phyloP scores from a whole-genome alignment of 2,113 vertebrate genomes.

The Thamnaconus septentrionalis region DNA sequence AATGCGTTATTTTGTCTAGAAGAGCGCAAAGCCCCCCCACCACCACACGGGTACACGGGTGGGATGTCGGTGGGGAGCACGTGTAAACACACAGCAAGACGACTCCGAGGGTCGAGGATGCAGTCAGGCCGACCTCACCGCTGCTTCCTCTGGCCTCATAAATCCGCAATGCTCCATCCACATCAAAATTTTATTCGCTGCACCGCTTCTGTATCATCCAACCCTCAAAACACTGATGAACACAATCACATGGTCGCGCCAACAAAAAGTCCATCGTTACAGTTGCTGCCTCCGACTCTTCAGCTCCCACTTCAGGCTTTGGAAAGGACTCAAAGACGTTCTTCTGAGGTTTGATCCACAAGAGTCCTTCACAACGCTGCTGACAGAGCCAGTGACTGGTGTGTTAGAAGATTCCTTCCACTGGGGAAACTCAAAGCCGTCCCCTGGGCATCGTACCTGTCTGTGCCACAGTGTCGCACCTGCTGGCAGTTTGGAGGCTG shows the following conservation, averaged over 20 bases:
- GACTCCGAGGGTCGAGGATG: too few relatives aligned
- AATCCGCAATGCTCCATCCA: too few relatives aligned
- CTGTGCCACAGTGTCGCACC: conserved; percentile 12
- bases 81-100: background rate
- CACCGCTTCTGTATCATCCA: conserved; percentile 9
- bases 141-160: too few relatives aligned
- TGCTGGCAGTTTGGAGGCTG: background rate
- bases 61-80: background rate
- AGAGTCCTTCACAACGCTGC: conserved; percentile 37
- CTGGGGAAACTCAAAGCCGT: conserved; percentile 32
- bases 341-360: conserved; percentile 41
- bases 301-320: conserved; percentile 22
- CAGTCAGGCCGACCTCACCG: too few relatives aligned
- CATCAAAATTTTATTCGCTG: background rate
- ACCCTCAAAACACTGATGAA: conserved; percentile 19
- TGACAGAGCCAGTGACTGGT: conserved; percentile 29
- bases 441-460: background rate
- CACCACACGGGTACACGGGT: too few relatives aligned
- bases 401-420: conserved; percentile 21
- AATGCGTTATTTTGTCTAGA: conserved; percentile 23
- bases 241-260: conserved; percentile 10
- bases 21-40: background rate
- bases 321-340: conserved; percentile 30
- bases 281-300: conserved; percentile 13
- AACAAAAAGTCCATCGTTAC: conserved; percentile 13